Percentiles rank a stretch among this genome's conserved stretches.
These are phyloP conservation scores for Ursus arctos DNA, from an alignment of 2,113 vertebrate genomes.

Conservation along the genomic window DNA sequence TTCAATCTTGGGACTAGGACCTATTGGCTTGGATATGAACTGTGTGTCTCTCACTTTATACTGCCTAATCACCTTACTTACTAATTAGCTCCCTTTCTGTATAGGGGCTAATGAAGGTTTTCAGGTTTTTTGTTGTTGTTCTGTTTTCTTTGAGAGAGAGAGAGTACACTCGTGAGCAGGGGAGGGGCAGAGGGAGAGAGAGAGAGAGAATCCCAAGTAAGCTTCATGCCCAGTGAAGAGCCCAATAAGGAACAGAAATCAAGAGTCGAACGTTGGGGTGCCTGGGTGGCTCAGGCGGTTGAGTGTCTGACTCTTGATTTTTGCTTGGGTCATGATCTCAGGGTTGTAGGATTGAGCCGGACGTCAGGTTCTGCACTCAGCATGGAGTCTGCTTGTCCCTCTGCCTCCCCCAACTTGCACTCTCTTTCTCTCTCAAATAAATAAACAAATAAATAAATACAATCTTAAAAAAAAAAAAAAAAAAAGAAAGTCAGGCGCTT, in stretches of 20 bases:
- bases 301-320: background rate
- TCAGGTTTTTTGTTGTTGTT: background rate
- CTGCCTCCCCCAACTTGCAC: background rate
- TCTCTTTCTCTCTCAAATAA: background rate
- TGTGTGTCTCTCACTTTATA: background rate
- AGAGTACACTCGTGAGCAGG: background rate
- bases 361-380: background rate
- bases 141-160: background rate
- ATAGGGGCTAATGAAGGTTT: background rate
- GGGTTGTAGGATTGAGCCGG: background rate
- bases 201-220: background rate
- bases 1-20: background rate
- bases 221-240: background rate
- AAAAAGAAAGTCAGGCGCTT: rapidly evolving
- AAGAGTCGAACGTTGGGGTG: background rate
- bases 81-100: slow-evolving; percentile 22
- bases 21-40: background rate
- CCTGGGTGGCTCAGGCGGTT: background rate
- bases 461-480: background rate
- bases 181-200: background rate
- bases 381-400: background rate
- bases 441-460: background rate
- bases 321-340: background rate
- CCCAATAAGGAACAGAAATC: background rate
- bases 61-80: background rate